Conservation (phyloP, 2,888 invertebrate genomes). For the Temnothorax unifasciatus region DNA sequence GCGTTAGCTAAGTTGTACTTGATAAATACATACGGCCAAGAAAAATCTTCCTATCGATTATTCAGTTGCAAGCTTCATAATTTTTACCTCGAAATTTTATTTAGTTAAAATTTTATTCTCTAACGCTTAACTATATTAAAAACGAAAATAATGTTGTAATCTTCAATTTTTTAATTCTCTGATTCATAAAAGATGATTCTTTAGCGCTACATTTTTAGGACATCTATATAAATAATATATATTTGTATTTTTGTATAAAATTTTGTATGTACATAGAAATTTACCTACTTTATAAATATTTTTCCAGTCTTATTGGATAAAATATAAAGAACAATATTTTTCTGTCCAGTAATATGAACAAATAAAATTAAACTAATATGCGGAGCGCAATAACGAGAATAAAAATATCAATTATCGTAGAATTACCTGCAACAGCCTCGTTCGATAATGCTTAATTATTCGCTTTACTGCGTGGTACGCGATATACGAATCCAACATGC, state of each 20-base stretch:
- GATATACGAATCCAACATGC: neutral
- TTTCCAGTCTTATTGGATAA: neutral
- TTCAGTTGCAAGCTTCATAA: neutral
- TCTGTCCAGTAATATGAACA: too few relatives aligned
- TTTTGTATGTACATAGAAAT: neutral
- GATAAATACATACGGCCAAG: neutral
- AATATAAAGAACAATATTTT: neutral
- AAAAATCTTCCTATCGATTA: neutral
- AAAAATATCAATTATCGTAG: constrained; percentile 13
- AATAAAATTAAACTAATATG: neutral
- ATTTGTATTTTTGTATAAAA: too few relatives aligned
- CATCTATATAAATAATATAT: neutral
- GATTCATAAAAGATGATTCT: neutral
- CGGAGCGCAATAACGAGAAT: neutral
- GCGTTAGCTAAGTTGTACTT: neutral
- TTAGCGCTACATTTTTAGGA: neutral
- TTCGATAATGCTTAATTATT: constrained; percentile 18
- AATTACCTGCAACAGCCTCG: neutral
- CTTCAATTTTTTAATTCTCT: neutral
- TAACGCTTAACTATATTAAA: neutral
- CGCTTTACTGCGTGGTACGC: neutral
- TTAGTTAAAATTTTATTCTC: constrained; percentile 5
- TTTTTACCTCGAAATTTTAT: neutral
- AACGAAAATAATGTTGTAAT: neutral
- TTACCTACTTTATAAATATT: neutral